Conservation (phyloP, 2,113 vertebrate species). For the Serilophus lunatus region DNA sequence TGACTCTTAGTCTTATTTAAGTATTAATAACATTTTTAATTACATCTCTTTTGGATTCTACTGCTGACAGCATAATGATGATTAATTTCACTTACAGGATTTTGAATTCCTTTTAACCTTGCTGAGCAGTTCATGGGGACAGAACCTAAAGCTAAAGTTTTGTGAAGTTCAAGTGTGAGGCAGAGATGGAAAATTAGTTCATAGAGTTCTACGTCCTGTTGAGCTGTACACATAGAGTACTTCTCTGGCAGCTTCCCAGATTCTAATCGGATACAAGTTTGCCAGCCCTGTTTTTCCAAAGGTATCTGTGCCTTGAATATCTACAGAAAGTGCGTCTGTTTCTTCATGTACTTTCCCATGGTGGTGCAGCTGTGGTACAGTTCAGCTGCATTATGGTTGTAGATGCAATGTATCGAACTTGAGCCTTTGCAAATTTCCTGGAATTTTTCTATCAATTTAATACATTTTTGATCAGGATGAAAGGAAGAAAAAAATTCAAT, state of each 20-base stretch:
- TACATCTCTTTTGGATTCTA: not conserved
- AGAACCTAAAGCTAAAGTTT: not conserved
- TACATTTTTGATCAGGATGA: not conserved
- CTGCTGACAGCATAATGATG: not conserved
- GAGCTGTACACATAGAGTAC: not conserved
- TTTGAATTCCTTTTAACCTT: not conserved
- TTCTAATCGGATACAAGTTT: not conserved
- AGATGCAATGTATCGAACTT: accelerated
- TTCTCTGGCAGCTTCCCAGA: not conserved
- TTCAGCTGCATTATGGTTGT: not conserved
- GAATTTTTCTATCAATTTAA: not conserved
- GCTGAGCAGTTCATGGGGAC: not conserved
- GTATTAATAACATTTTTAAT: not conserved
- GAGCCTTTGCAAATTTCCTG: not conserved
- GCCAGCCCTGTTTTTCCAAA: not conserved
- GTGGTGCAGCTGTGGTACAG: not conserved
- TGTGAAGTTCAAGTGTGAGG: not conserved
- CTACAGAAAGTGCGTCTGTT: not conserved
- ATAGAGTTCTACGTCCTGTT: not conserved
- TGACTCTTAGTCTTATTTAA: not conserved
- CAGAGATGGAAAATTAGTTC: not conserved
- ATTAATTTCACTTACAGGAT: not conserved
- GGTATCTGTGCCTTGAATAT: not conserved
- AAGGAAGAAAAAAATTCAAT: not conserved
- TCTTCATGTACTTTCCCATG: not conserved